A percentile compares a stretch with the other conserved stretches of the same genome.
Conservation (phyloP, 2,888 invertebrate species). For the Hydriomena furcata region DNA sequence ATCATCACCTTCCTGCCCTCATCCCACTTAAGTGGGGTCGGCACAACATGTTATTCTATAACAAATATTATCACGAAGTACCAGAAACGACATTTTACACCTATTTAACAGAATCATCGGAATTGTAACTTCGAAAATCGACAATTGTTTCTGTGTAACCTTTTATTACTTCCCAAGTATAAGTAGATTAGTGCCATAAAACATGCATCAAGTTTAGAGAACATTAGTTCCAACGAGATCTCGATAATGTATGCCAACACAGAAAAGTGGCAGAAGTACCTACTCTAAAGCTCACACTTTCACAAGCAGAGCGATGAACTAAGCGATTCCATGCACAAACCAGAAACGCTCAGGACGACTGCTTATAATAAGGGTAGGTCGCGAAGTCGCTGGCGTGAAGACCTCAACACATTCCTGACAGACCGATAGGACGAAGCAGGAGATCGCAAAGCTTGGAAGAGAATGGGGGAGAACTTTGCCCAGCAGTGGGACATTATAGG, state of each 20-base stretch:
- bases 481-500: too few relatives aligned
- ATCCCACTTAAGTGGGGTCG: too few relatives aligned
- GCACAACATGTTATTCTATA: too few relatives aligned
- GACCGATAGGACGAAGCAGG: too few relatives aligned
- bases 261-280: constrained; percentile 22
- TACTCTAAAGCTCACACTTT: neutral
- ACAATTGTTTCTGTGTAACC: neutral
- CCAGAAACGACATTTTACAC: neutral
- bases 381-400: too few relatives aligned
- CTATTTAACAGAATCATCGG: neutral
- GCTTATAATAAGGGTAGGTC: too few relatives aligned
- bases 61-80: too few relatives aligned
- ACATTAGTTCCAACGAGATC: constrained; percentile 37
- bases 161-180: neutral
- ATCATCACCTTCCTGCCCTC: too few relatives aligned
- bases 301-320: constrained; percentile 10
- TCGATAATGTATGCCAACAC: constrained; percentile 47
- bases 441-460: too few relatives aligned
- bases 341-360: too few relatives aligned
- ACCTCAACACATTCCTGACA: too few relatives aligned
- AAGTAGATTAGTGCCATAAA: constrained; percentile 20
- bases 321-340: neutral
- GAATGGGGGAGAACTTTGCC: too few relatives aligned
- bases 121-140: neutral
- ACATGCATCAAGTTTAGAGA: constrained; percentile 19